Percentiles rank a stretch among this genome's conserved stretches.
These are phyloP conservation scores for Pissodes strobi DNA, from an alignment of 1,140 invertebrate genomes.

Conservation along the genomic window DNA sequence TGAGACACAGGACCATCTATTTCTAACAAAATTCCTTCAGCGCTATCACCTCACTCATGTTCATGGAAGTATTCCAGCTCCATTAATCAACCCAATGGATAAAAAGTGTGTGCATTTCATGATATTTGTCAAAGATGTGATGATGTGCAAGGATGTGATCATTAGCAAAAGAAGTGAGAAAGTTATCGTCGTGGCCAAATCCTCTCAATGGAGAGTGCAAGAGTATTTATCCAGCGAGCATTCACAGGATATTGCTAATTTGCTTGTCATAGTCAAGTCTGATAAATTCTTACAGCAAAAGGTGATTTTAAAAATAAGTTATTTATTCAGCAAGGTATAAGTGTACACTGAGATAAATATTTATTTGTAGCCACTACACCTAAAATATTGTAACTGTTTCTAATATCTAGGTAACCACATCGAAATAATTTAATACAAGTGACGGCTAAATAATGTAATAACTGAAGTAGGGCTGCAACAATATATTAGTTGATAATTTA, in stretches of 20 bases:
- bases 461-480: too few relatives aligned
- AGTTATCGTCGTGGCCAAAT: conserved; percentile 67
- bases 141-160: conserved; percentile 61
- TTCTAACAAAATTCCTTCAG: conserved; percentile 63
- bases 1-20: conserved; percentile 59
- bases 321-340: neutral
- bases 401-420: too few relatives aligned
- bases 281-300: conserved; percentile 39
- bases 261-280: conserved; percentile 65
- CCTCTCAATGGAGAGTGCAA: conserved; percentile 71
- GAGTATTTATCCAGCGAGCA: conserved; percentile 66
- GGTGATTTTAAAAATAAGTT: conserved; percentile 1
- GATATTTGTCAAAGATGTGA: conserved; percentile 67
- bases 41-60: conserved; percentile 62
- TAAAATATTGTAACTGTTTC: too few relatives aligned
- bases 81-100: conserved; percentile 36
- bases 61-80: conserved; percentile 62
- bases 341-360: neutral
- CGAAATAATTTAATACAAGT: too few relatives aligned
- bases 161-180: conserved; percentile 61
- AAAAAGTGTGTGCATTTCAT: conserved; percentile 65
- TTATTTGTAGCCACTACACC: too few relatives aligned
- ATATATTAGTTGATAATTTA: too few relatives aligned
- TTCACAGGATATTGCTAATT: conserved; percentile 67
- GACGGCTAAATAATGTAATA: too few relatives aligned